phyloP scores from a whole-genome alignment of 2,113 vertebrate species.

The Orycteropus afer region DNA sequence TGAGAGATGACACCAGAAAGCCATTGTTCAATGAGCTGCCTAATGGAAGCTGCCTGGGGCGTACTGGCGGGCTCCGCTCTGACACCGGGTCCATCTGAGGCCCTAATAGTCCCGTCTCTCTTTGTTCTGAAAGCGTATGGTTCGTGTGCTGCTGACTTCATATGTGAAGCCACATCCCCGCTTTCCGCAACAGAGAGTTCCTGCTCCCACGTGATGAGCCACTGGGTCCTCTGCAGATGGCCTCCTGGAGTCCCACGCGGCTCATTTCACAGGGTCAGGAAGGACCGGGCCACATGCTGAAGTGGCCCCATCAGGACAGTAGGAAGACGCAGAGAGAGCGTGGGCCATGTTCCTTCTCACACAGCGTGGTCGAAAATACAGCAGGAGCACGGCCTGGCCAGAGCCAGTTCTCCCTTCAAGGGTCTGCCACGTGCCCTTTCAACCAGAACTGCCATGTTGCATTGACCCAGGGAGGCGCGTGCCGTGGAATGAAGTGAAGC shows the following conservation, averaged over 20 bases:
- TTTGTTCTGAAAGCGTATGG: background rate
- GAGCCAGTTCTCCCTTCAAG: background rate
- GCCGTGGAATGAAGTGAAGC: background rate
- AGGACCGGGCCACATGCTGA: background rate
- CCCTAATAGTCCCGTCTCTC: background rate
- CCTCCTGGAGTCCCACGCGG: slow-evolving; percentile 25
- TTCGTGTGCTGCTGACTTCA: slow-evolving; percentile 17
- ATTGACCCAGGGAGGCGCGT: background rate
- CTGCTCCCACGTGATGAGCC: background rate
- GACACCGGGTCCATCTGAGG: slow-evolving; percentile 72
- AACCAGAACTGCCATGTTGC: too few relatives aligned
- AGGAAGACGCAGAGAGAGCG: background rate
- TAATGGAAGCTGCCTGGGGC: slow-evolving; percentile 61
- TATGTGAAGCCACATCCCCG: slow-evolving; percentile 11
- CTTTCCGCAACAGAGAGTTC: background rate
- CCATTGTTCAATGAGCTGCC: slow-evolving; percentile 65
- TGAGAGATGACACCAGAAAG: slow-evolving; percentile 77
- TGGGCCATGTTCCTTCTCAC: background rate
- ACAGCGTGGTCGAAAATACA: accelerated
- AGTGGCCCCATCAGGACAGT: background rate
- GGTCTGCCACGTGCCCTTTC: background rate
- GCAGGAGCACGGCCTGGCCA: background rate
- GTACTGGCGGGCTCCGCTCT: slow-evolving; percentile 56
- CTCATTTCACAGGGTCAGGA: background rate
- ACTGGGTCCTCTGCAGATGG: slow-evolving; percentile 1